Base-by-base conservation (phyloP, 2,113 vertebrate species). In the Marmota monax region DNA sequence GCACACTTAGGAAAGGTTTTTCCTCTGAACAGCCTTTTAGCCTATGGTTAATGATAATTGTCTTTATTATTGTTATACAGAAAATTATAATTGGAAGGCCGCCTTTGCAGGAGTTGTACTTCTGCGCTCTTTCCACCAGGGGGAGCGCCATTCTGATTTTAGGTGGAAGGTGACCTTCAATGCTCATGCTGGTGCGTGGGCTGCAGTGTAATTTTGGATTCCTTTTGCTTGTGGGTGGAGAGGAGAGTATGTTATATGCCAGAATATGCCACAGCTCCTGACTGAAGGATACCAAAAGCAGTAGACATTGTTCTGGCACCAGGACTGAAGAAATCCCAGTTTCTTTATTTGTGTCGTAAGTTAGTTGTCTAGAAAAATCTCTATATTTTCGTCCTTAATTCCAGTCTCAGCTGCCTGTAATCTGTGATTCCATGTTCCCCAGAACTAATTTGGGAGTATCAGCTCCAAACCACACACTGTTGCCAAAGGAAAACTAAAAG, bases 321-420 rank as follows among this genome's bases (percentile, higher is more conserved):
- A 34, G 84, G 25, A 78, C 63, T 25, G 53, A 61, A 77, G 63
- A 65, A 88, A 29, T 1, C 34, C 10, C 25, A 7, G 73, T 79
- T 73, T 76, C 73, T 72, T 88, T 51, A 69, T 53, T 25, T 37
- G 18, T 63, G 72, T 12, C 29, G 13, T 67, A 67, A 79, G 37
- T 67, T 77, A 56, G 42, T 34, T 84, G 13, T 87, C 83, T 77
- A 83, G 91, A 90, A 95, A 83, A 83, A 51, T 25, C 56, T 17
- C 29, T 23, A 23, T 0, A 2, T 63, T 42, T 1, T 53, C 42
- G 4, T 23, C 32, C 39, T 86, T 65, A 48, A 56, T 29, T 74
- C 37, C 25, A 90, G 69, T 10, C 58, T 12, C 53, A 56, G 23
- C 86, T 63, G 42, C n/a, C 73, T 73, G 2, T 73, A 25, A 18